phyloP scores from a whole-genome alignment of 1,140 invertebrate species.

The Anastrepha ludens region DNA sequence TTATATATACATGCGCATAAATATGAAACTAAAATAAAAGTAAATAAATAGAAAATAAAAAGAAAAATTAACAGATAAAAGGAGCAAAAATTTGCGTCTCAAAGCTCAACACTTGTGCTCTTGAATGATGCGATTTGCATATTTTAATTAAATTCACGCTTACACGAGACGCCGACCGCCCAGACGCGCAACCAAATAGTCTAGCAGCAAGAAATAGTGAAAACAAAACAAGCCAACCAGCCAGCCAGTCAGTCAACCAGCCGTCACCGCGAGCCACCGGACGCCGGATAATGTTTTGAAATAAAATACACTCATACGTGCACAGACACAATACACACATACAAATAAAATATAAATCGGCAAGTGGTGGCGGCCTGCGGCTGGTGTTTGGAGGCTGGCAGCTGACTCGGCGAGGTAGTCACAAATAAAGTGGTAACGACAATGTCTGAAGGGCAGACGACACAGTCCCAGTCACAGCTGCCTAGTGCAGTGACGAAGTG shows the following conservation, averaged over 20 bases:
- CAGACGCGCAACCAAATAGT: conserved; percentile 18
- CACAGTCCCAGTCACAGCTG: background rate
- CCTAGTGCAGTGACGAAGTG: background rate
- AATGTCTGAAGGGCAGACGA: conserved; percentile 50
- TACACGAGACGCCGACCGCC: conserved; percentile 48
- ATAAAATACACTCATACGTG: conserved; percentile 40
- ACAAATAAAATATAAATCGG: background rate
- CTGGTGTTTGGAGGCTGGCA: background rate
- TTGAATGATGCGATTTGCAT: conserved; percentile 68
- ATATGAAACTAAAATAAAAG: background rate
- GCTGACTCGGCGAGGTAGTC: conserved; percentile 22
- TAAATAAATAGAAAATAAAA: background rate
- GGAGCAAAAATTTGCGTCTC: conserved; percentile 2
- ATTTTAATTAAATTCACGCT: conserved; percentile 73
- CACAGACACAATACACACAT: background rate
- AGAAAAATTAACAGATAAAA: background rate
- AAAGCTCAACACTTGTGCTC: conserved; percentile 48
- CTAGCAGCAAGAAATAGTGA: background rate
- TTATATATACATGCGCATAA: background rate
- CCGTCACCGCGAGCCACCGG: background rate
- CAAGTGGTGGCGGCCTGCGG: background rate
- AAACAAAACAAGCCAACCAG: background rate
- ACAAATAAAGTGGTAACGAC: conserved; percentile 52
- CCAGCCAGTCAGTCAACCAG: background rate
- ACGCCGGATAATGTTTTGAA: conserved; percentile 49